Base-by-base conservation (phyloP, 1,140 invertebrate species). In the Pteromalus puparum region DNA sequence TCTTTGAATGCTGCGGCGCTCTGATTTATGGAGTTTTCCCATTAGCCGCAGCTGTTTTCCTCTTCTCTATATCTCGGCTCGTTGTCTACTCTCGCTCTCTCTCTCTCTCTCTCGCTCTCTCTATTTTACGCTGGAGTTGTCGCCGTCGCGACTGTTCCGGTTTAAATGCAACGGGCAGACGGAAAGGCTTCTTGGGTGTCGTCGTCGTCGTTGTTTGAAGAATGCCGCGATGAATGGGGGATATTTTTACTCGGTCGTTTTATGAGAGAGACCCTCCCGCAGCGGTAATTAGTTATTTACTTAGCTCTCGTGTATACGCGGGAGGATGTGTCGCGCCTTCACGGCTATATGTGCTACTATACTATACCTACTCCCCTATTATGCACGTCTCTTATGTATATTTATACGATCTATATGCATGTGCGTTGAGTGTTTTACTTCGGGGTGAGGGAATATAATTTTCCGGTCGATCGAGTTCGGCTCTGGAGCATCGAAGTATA, bases 11-110 rank as follows among this genome's bases (percentile, higher is more conserved):
- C 53, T 61, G 53, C 53, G 21, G 30, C 79, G 38, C 67, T 2
- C 74, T 82, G 84, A 85, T 85, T 85, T 85, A 85, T 85, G 84
- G 80, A 73, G 65, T 85, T 85, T 85, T 82, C 84, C 80, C 84
- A 85, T 85, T 85, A 85, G 80, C 80, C 73, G 38, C 79, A 85
- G 83, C 78, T 85, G 79, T 81, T 81, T 84, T 84, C 78, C 61
- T 13, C 34, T 73, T 30, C n/a, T 9, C 42, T 48, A 34, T 13
- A 15, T 74, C 72, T 74, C 72, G 72, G 30, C 78, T 38, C 30
- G n/a, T 38, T 74, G 7, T 81, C 12, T 30, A 12, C 24, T 26
- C 53, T 9, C 21, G n/a, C 7, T 72, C 48, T 68, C 61, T 1
- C 77, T 6, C 28, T 79, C 65, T 38, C 21, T 42, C 7, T 72